Percentiles rank a stretch among this genome's conserved stretches.
Conservation (phyloP, 2,797 vertebrate species). For the Catostomus latipinnis region DNA sequence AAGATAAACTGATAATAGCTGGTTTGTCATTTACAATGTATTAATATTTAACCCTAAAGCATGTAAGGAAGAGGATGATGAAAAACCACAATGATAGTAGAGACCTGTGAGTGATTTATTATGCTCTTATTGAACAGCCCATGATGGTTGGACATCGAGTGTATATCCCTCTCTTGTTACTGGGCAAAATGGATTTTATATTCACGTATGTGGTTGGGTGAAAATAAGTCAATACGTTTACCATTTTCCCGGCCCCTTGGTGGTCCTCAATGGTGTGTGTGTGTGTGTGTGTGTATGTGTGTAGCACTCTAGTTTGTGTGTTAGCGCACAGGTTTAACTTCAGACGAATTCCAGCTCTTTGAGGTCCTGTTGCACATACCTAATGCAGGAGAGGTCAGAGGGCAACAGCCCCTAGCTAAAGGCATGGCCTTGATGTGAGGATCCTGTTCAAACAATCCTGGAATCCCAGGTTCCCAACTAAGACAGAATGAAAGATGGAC, state of each 20-base stretch:
- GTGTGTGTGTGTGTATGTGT: neutral
- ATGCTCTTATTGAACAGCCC: constrained; percentile 49
- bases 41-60: neutral
- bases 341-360: constrained; percentile 68
- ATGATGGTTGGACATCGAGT: constrained; percentile 37
- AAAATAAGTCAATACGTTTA: constrained; percentile 24
- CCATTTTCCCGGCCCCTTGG: constrained; percentile 37
- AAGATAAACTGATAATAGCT: neutral
- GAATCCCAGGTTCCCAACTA: constrained; percentile 80
- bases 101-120: constrained; percentile 46
- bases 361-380: constrained; percentile 63
- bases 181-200: neutral
- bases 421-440: constrained; percentile 78
- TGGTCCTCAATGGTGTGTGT: constrained; percentile 42
- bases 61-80: constrained; percentile 45
- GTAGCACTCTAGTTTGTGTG: constrained; percentile 36
- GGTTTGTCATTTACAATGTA: neutral
- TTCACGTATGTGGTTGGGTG: neutral
- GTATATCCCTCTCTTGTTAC: neutral
- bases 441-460: constrained; percentile 85
- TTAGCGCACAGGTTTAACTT: constrained; percentile 61
- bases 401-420: constrained; percentile 81
- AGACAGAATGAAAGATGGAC: constrained; percentile 27
- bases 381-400: constrained; percentile 75
- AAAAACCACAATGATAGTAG: constrained; percentile 40